Base-by-base conservation (phyloP, 64 coral and sea anemone genomes). In the Dendrophyllia cribrosa region DNA sequence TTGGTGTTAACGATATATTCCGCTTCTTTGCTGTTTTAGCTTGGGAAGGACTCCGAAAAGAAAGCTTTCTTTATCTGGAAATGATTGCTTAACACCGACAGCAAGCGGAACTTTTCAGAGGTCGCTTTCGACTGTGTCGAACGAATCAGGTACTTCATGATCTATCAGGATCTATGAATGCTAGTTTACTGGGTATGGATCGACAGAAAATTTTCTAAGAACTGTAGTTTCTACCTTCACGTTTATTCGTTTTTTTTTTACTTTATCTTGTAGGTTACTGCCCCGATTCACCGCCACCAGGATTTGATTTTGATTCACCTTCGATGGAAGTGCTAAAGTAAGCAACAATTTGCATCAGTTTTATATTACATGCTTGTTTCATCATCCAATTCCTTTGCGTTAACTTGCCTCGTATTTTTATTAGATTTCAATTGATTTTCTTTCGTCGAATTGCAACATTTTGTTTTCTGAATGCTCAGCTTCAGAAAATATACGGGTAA, bases 11-110 rank as follows among this genome's bases (percentile, higher is more conserved):
- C 22, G 9, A 63, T 51, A 55, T 76, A 43, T 74, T 17, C 6
- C 46, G 24, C 20, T 64, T 64, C 64, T 91, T 78, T 85, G 11
- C 60, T 91, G 82, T 50, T 49, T 58, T 71, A 97, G 95, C 65
- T 89, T 97, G 44, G 92, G 95, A 7, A 86, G 88, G 46, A 97
- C 95, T 82, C 95, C 95, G 6, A 97, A 97, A 91, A 88, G 95
- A 88, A 97, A 86, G 62, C 88, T 97, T 25, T 97, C 95, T 3
- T 24, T 97, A 74, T 97, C 86, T 76, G 92, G 88, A 66, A 90
- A 79, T 69, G 87, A 88, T 44, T 88, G 75, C 46, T 75, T 80
- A 23, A 93, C 86, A 19, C 78, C 95, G 17, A 79, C 58, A n/a
- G 66, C 55, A 73, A 81, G 88, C 65, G 90, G 90, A 53, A 51